Evolutionary conservation across 1,140 invertebrate genomes (phyloP).

Genomic region (Platorchestia sp.): DNA sequence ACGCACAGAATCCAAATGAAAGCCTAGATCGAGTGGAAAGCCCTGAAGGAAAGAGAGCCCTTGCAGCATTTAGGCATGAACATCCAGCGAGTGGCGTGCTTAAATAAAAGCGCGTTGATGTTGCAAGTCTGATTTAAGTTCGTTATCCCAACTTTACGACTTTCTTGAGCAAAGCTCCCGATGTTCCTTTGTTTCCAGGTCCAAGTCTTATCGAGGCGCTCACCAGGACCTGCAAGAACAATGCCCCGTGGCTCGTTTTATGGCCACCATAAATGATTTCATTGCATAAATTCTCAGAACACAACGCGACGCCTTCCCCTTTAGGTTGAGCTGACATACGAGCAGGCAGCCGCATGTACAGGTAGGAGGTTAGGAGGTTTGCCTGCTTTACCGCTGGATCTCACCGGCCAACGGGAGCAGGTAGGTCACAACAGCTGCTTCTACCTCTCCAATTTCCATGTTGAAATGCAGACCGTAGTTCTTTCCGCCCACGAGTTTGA

Average conservation of each 20-base stretch:
- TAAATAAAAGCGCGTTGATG: neutral
- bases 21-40: neutral
- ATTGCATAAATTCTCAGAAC: slow-evolving; percentile 27
- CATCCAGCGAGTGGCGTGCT: neutral
- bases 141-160: slow-evolving; percentile 20
- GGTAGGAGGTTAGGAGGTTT: neutral
- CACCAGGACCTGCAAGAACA: slow-evolving; percentile 4
- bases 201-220: neutral
- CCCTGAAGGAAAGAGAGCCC: neutral
- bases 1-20: neutral
- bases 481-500: neutral
- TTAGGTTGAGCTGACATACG: slow-evolving; percentile 12
- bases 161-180: slow-evolving; percentile 32
- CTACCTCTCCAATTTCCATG: neutral
- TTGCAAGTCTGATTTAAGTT: slow-evolving; percentile 18
- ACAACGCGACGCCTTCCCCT: slow-evolving; percentile 13
- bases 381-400: neutral
- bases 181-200: slow-evolving; percentile 33
- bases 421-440: neutral
- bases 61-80: neutral
- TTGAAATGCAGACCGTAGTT: neutral
- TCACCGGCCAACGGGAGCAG: neutral
- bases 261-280: slow-evolving; percentile 49
- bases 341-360: neutral
- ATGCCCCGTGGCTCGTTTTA: slow-evolving; percentile 35